Percentiles rank a stretch among this genome's conserved stretches.
Conservation (phyloP, 2,113 vertebrate species). For the Ophthalmolycus amberensis region DNA sequence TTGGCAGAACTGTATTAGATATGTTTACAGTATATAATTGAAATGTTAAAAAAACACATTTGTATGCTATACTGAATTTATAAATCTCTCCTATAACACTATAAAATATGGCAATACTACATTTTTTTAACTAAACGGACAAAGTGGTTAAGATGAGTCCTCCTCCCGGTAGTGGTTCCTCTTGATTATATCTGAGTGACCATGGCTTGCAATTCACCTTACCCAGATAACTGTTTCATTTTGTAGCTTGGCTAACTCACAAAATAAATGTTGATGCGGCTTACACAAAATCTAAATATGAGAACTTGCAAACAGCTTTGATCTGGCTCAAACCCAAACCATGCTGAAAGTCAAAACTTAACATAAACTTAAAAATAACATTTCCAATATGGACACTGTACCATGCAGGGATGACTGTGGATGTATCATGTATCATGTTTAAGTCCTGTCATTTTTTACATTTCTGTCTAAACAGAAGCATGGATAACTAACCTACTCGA, state of each 20-base stretch:
- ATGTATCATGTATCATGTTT: constrained; percentile 1
- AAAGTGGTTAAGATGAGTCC: constrained; percentile 14
- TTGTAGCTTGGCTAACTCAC: not conserved
- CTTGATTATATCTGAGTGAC: not conserved
- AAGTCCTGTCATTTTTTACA: constrained; percentile 7
- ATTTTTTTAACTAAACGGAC: constrained; percentile 4
- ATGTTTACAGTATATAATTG: not conserved
- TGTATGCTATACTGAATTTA: not conserved
- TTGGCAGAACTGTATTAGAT: not conserved
- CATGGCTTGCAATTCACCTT: not conserved
- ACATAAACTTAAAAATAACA: not conserved
- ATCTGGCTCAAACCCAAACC: not conserved
- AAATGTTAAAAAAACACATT: not conserved
- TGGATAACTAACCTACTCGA: constrained; percentile 49
- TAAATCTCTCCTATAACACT: not conserved
- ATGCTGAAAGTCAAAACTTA: not conserved
- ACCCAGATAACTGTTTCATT: not conserved
- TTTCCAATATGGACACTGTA: not conserved
- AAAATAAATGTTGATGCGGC: not conserved
- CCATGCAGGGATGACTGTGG: not conserved
- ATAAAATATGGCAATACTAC: constrained; percentile 16
- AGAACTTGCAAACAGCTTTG: not conserved
- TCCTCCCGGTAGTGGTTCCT: not conserved
- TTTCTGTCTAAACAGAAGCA: constrained; percentile 62
- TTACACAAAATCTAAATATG: not conserved